Conservation (phyloP, 2,888 invertebrate genomes). For the Epiblema foenella region DNA sequence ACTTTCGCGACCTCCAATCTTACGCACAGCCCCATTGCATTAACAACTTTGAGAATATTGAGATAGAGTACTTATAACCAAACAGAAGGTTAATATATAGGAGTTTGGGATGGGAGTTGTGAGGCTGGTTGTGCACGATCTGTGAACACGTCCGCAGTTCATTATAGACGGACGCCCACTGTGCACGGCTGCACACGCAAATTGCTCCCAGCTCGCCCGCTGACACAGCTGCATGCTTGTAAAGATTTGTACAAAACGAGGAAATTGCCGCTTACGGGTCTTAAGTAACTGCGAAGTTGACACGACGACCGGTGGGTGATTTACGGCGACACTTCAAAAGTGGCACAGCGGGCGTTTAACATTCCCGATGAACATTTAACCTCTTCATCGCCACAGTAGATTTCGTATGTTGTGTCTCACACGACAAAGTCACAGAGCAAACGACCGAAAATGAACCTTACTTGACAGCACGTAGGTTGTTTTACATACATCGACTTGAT, state of each 20-base stretch:
- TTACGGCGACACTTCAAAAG: constrained; percentile 33
- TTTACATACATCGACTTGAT: too few relatives aligned
- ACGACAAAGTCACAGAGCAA: too few relatives aligned
- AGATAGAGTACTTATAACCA: constrained; percentile 4
- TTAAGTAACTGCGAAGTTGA: constrained; percentile 45
- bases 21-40: neutral
- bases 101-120: constrained; percentile 52
- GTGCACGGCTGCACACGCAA: constrained; percentile 79
- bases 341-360: constrained; percentile 32
- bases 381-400: too few relatives aligned
- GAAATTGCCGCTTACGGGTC: constrained; percentile 59
- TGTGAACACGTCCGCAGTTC: constrained; percentile 69
- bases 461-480: too few relatives aligned
- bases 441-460: too few relatives aligned
- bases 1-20: constrained; percentile 19
- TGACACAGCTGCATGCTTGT: constrained; percentile 69
- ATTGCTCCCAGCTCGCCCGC: constrained; percentile 72
- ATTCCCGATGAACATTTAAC: constrained; percentile 27
- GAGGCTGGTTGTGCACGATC: constrained; percentile 60
- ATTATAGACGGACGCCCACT: constrained; percentile 76
- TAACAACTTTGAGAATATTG: neutral
- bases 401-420: too few relatives aligned
- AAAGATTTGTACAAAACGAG: constrained; percentile 64
- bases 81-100: constrained; percentile 13
- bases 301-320: constrained; percentile 31